Base-by-base conservation (phyloP, 1,140 invertebrate species). In the Neodiprion fabricii region DNA sequence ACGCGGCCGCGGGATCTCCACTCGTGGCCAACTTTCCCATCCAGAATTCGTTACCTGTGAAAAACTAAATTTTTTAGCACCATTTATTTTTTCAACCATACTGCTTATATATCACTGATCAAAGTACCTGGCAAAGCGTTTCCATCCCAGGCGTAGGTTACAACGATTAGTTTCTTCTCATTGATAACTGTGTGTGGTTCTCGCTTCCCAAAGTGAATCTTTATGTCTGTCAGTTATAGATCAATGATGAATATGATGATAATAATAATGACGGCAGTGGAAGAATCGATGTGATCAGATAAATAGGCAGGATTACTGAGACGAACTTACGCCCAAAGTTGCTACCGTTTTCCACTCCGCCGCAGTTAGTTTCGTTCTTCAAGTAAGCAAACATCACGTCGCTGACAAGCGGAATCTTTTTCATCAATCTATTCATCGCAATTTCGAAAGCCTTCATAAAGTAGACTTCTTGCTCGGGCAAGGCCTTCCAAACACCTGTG, bases 141-240 rank as follows among this genome's bases (percentile, higher is more conserved):
- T 10, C 91, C 90, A 81, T 93, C 92, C 90, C 92, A 92, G 0
- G 93, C 91, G 77, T 93, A 93, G 1, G 90, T 92, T 7, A 92
- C 90, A 10, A 93, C 88, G 69, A 92, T 79, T 3, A 92, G 80
- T 80, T 92, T 92, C 28, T 89, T 89, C 40, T 79, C 82, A 67
- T 91, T 84, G 0, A 76, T 75, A 8, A 79, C 72, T 72, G 82
- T 84, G 71, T 87, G 85, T 1, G 85, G 84, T 70, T 86, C 82
- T 61, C 86, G 76, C 50, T 84, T 23, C 9, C 86, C 84, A 73
- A 89, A 89, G 71, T 85, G 85, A n/a, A 89, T 84, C 53, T 76
- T 83, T 40, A 87, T 86, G 72, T 84, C 83, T 83, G 75, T 12
- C 28, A n/a, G 23, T 12, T 12, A 40, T 70, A 70, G 12, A 28